Conservation (phyloP, 1,140 invertebrate species). For the Oscheius sp. region DNA sequence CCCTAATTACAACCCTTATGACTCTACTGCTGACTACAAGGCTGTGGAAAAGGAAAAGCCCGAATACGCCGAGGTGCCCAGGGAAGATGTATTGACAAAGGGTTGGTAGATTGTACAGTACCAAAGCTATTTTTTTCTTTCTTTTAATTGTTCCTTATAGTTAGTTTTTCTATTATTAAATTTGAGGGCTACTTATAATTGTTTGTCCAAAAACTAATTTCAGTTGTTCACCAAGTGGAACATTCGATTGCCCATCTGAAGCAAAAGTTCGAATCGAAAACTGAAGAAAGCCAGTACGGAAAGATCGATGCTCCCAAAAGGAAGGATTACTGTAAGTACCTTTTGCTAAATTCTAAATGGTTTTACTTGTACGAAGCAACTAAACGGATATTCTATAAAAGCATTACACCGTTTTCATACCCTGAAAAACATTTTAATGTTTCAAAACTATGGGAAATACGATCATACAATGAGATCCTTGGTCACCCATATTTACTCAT, state of each 20-base stretch:
- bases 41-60: background rate
- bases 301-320: background rate
- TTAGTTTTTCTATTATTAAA: background rate
- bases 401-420: no score
- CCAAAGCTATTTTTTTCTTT: background rate
- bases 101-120: no score
- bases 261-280: background rate
- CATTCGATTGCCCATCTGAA: background rate
- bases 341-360: no score
- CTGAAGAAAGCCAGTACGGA: background rate
- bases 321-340: background rate
- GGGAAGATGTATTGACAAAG: no score
- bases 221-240: background rate
- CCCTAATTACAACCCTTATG: background rate
- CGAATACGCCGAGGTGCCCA: conserved; percentile 16
- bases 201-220: background rate
- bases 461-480: no score
- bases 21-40: background rate
- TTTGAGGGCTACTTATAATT: background rate
- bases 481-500: no score
- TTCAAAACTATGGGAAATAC: no score
- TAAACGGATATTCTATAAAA: no score
- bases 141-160: background rate
- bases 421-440: no score
- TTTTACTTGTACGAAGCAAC: no score